Evolutionary conservation across 1,140 invertebrate species (phyloP), one percentile per base, ranked within the genome.

Genomic region (Microplitis mediator): DNA sequence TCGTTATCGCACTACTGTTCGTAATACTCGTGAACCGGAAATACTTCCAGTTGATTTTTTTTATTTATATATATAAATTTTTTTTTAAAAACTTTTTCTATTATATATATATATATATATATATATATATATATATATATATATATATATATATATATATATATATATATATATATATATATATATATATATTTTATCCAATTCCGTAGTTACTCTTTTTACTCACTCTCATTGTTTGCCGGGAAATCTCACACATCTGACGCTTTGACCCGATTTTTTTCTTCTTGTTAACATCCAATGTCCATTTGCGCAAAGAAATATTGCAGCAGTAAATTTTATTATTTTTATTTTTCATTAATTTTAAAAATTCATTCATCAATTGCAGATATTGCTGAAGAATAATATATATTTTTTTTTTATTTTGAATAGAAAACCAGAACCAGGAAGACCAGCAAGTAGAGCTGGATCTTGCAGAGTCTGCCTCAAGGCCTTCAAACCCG

Each of bases 401-500:
- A 23, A 63, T 71, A 31, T 13, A 11, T 64, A 14, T 35, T 35
- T 35, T 64, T 32, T 50, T 67, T 66, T 23, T 36, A 69, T 66
- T 51, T 63, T 54, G 31, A 71, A 68, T 70, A 87, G 84, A 60
- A 90, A 89, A 81, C 88, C 90, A 36, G 92, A 93, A 79, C 89
- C 91, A 8, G 91, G 90, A 13, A 93, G 92, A 85, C 91, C 92
- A 4, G 89, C 90, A 1, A 92, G 91, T 58, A 87, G 93, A 52
- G 91, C 91, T 4, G 93, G 93, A 3, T 91, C 93, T 4, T 96
- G 95, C 82, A 89, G 95, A 65, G 94, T 96, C 3, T 96, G 95
- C 80, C 88, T 95, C 51, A 96, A 96, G 85, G 93, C 93, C 52
- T 92, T 96, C 81, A 94, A 95, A 80, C 92, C 93, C 0, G 93